Evolutionary conservation across 2,888 invertebrate species (phyloP).

Genomic region (Fissipunctia ypsillon): DNA sequence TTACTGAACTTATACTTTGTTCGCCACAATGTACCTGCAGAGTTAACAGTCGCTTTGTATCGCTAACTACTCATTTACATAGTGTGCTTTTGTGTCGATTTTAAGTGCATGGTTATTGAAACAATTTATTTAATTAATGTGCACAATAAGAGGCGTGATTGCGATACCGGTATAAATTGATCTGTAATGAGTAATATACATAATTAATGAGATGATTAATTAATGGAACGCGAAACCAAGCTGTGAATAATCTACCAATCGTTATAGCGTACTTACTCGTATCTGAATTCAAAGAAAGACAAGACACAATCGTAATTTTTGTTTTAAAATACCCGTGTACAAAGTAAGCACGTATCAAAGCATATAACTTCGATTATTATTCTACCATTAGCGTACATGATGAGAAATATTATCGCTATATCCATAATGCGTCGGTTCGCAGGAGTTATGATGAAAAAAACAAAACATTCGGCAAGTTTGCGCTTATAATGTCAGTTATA

Average conservation of each 20-base stretch:
- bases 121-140: conserved; percentile 44
- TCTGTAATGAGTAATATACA: conserved; percentile 32
- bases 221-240: conserved; percentile 26
- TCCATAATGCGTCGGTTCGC: conserved; percentile 70
- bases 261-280: conserved; percentile 12
- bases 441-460: conserved; percentile 80
- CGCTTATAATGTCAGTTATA: conserved; percentile 87
- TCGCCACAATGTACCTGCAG: conserved; percentile 42
- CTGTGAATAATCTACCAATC: not conserved
- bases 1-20: conserved; percentile 66
- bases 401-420: conserved; percentile 72
- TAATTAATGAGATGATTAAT: conserved; percentile 39
- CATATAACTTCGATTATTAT: conserved; percentile 60
- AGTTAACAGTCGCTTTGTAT: conserved; percentile 34
- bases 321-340: conserved; percentile 11
- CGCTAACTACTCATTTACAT: conserved; percentile 14
- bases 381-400: conserved; percentile 65
- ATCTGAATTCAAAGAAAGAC: not conserved
- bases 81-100: conserved; percentile 15
- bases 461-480: conserved; percentile 86
- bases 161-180: conserved; percentile 39
- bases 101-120: conserved; percentile 42
- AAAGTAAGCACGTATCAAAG: conserved; percentile 21
- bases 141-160: conserved; percentile 39
- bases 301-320: not conserved